These are phyloP conservation scores for Drosophila yakuba DNA, from an alignment of 1,140 invertebrate genomes.

Conservation along the genomic window DNA sequence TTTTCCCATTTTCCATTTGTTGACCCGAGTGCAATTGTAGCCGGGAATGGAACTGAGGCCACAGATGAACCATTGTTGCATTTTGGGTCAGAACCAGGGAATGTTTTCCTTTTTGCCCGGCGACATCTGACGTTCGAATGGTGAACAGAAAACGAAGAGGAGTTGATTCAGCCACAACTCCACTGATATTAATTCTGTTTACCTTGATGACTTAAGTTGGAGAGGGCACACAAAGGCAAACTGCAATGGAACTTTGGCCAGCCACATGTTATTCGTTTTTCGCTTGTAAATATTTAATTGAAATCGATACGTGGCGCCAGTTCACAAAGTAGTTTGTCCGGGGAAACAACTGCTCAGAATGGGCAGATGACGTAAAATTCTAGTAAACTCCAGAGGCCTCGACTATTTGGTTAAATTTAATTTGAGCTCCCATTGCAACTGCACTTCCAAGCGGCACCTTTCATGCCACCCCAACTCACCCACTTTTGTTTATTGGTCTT, in stretches of 20 bases:
- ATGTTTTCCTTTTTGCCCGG: slow-evolving; percentile 26
- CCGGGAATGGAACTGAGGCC: slow-evolving; percentile 34
- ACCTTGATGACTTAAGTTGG: slow-evolving; percentile 60
- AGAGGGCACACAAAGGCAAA: slow-evolving; percentile 20
- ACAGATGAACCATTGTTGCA: slow-evolving; percentile 37
- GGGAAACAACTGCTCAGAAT: background rate
- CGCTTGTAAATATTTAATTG: slow-evolving; percentile 72
- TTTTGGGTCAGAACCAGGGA: slow-evolving; percentile 53
- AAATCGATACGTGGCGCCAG: slow-evolving; percentile 36
- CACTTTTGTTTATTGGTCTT: slow-evolving; percentile 66
- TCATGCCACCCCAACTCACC: slow-evolving; percentile 31
- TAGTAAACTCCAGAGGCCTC: background rate
- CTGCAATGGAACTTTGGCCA: slow-evolving; percentile 59
- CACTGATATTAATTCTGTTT: slow-evolving; percentile 57
- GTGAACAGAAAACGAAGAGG: background rate
- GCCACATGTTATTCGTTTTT: slow-evolving; percentile 62
- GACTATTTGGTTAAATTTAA: slow-evolving; percentile 28
- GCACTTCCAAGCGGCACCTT: slow-evolving; percentile 53
- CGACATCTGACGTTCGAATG: slow-evolving; percentile 35
- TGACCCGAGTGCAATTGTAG: slow-evolving; percentile 56
- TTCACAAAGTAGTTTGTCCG: background rate
- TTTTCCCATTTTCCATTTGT: slow-evolving; percentile 1
- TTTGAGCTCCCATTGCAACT: slow-evolving; percentile 13
- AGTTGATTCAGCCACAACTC: slow-evolving; percentile 35
- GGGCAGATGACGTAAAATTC: slow-evolving; percentile 16